Evolutionary conservation across 2,888 invertebrate genomes (phyloP), one percentile per base, ranked within the genome.

Genomic region (Thelaira solivaga): DNA sequence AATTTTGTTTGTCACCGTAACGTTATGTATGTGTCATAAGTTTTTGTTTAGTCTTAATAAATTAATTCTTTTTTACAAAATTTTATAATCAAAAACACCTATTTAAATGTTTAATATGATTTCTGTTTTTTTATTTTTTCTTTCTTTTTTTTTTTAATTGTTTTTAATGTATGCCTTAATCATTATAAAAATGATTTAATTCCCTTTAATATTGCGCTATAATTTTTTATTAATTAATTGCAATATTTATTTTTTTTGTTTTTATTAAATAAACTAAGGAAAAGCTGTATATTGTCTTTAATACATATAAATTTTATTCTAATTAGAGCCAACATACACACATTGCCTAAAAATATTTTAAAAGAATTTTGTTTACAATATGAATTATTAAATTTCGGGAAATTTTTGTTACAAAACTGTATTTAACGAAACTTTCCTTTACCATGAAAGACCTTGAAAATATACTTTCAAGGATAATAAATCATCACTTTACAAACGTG

Each of bases 271-370:
- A 41, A 61, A 74, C 20, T 31, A 13, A 45, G 53, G 49, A 78
- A 74, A 74, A 78, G 73, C 77, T 65, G 59, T 24, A 78, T 78
- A 78, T 73, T 78, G 77, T 78, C 77, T 59, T 74, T 67, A 62
- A 31, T 64, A 55, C 24, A 67, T 76, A 77, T 68, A 45, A 53
- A 36, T 53, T 61, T 36, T 13, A 6, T 39, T 39, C 3, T 26
- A 26, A 47, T 41, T 18, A 10, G 10, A 7, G 20, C 16, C 7
- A 43, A 67, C 2, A 29, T n/a, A n/a, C n/a, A n/a, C n/a, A n/a
- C n/a, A n/a, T n/a, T n/a, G n/a, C n/a, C n/a, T n/a, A n/a, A n/a
- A n/a, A n/a, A n/a, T n/a, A n/a, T n/a, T n/a, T n/a, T n/a, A n/a
- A n/a, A n/a, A n/a, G n/a, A n/a, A n/a, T n/a, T n/a, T n/a, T n/a